Conservation (phyloP, 2,888 invertebrate genomes). For the Andrena trimmerana region DNA sequence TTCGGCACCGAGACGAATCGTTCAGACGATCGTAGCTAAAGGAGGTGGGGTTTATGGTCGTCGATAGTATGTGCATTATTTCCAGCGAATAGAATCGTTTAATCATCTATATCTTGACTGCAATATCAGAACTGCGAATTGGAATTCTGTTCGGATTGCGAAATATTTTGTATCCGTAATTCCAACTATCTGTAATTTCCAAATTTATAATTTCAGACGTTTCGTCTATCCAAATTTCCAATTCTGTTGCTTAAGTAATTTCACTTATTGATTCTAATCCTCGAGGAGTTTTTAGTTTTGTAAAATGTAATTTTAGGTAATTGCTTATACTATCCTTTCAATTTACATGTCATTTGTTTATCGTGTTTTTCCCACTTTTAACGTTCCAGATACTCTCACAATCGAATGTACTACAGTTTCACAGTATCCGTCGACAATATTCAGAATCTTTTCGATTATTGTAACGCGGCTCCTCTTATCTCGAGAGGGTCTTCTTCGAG, state of each 20-base stretch:
- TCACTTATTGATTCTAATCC: no score
- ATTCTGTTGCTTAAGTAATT: neutral
- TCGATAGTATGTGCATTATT: neutral
- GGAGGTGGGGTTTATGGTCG: slow-evolving; percentile 19
- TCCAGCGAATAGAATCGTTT: neutral
- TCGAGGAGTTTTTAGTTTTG: neutral
- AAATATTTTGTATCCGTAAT: neutral
- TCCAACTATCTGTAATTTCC: neutral
- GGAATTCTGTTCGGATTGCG: neutral
- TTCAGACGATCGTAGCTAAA: neutral
- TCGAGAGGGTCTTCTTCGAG: slow-evolving; percentile 6
- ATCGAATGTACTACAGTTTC: neutral
- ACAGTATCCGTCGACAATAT: neutral
- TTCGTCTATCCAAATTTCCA: neutral
- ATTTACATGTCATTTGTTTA: neutral
- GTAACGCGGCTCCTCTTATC: slow-evolving; percentile 17
- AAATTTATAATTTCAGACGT: neutral
- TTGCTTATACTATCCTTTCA: neutral
- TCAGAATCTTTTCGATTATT: slow-evolving; percentile 5
- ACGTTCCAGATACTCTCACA: neutral
- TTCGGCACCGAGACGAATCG: slow-evolving; percentile 19
- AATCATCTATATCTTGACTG: neutral
- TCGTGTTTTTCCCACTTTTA: neutral
- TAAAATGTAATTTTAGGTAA: no score
- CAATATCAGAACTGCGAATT: neutral